These are phyloP conservation scores for Lophius americanus DNA, from an alignment of 2,797 vertebrate species.

Conservation along the genomic window DNA sequence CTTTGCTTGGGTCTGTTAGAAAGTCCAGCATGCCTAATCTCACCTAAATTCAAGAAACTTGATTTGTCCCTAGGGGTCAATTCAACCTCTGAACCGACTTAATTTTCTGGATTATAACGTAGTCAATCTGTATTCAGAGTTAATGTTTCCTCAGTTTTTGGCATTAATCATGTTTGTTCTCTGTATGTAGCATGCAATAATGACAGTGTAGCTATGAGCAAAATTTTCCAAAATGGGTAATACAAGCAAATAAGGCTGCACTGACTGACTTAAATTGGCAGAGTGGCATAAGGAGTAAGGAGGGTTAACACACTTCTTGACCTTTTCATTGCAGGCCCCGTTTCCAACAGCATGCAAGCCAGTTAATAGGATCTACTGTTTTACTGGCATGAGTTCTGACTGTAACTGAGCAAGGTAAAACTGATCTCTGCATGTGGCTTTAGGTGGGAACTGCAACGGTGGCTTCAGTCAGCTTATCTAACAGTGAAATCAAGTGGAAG, in stretches of 20 bases:
- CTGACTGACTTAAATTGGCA: conserved; percentile 27
- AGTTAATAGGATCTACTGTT: conserved; percentile 50
- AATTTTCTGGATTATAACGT: neutral
- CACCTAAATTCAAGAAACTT: neutral
- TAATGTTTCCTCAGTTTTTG: neutral
- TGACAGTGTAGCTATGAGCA: neutral
- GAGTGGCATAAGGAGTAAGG: conserved; percentile 28
- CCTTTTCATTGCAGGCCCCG: conserved; percentile 21
- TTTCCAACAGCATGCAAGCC: conserved; percentile 11
- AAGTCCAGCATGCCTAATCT: conserved; percentile 16
- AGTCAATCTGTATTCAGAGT: neutral
- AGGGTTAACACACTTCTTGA: conserved; percentile 22
- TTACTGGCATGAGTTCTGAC: conserved; percentile 14
- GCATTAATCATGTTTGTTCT: neutral
- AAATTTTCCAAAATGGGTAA: conserved; percentile 4
- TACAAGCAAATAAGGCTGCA: conserved; percentile 8
- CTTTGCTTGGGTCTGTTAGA: conserved; percentile 26
- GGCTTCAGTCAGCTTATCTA: no score
- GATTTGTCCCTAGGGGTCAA: no score
- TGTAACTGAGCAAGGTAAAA: conserved; percentile 1
- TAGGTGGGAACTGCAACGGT: neutral
- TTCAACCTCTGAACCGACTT: no score
- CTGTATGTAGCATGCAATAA: neutral
- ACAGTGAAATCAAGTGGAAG: no score
- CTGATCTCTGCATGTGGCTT: conserved; percentile 9